Conservation (phyloP, 2,797 vertebrate species). For the Hipposideros larvatus region DNA sequence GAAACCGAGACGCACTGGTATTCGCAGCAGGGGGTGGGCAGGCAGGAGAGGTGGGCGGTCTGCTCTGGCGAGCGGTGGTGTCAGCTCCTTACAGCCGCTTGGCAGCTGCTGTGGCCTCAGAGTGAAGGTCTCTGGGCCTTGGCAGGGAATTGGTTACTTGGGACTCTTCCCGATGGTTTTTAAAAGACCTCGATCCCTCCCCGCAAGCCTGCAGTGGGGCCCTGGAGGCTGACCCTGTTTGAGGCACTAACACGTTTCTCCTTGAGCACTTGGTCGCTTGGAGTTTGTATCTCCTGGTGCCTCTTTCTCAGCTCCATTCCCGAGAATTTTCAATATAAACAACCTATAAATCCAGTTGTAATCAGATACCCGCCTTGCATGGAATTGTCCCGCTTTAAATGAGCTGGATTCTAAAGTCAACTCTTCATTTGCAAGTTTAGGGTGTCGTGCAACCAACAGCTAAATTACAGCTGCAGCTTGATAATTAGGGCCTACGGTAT, state of each 20-base stretch:
- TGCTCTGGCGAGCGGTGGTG: neutral
- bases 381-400: slow-evolving; percentile 70
- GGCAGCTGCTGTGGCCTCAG: neutral
- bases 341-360: slow-evolving; percentile 71
- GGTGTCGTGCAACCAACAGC: slow-evolving; percentile 43
- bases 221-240: neutral
- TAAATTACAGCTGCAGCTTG: neutral
- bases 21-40: neutral
- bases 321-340: slow-evolving; percentile 76
- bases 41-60: neutral
- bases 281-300: slow-evolving; percentile 69
- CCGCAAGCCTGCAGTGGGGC: neutral
- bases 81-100: neutral
- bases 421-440: slow-evolving; percentile 44
- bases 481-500: neutral
- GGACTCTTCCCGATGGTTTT: neutral
- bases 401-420: slow-evolving; percentile 68
- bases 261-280: accelerated
- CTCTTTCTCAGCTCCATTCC: slow-evolving; percentile 54
- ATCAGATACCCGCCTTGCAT: slow-evolving; percentile 70
- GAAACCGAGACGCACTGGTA: neutral
- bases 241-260: slow-evolving; percentile 44
- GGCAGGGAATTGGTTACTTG: neutral
- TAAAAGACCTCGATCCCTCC: neutral
- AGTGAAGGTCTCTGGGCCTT: neutral